These are phyloP conservation scores for Buathra laborator DNA, from an alignment of 2,888 invertebrate species.

Conservation along the genomic window DNA sequence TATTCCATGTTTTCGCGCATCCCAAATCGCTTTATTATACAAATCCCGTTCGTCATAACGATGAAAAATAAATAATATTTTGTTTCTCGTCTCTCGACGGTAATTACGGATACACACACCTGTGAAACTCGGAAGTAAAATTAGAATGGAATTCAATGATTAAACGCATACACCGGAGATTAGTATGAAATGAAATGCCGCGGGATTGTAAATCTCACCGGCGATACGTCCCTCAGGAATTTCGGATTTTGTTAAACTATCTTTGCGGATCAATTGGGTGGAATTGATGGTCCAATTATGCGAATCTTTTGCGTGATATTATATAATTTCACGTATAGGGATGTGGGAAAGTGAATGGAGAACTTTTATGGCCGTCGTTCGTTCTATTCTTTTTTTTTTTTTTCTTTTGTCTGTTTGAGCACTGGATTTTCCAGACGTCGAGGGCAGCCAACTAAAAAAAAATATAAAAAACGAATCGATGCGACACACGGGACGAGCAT, in stretches of 20 bases:
- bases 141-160: conserved; percentile 43
- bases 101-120: neutral
- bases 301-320: conserved; percentile 4
- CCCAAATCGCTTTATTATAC: conserved; percentile 28
- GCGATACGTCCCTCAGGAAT: neutral
- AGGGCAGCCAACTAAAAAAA: conserved; percentile 6
- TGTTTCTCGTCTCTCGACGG: neutral
- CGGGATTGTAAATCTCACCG: neutral
- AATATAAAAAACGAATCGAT: neutral
- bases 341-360: neutral
- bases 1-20: conserved; percentile 7
- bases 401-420: neutral
- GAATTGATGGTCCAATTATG: conserved; percentile 3
- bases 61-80: conserved; percentile 47
- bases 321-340: neutral
- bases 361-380: neutral
- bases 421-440: neutral
- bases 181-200: neutral
- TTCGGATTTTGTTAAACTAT: neutral
- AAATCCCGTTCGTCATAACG: conserved; percentile 42
- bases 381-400: neutral
- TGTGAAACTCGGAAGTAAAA: conserved; percentile 25
- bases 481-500: conserved; percentile 47
- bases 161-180: conserved; percentile 23
- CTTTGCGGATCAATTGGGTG: conserved; percentile 10